A percentile compares a stretch with the other conserved stretches of the same genome.
Evolutionary conservation across 2,888 invertebrate genomes (phyloP).

Genomic region (Octodonta nipae): DNA sequence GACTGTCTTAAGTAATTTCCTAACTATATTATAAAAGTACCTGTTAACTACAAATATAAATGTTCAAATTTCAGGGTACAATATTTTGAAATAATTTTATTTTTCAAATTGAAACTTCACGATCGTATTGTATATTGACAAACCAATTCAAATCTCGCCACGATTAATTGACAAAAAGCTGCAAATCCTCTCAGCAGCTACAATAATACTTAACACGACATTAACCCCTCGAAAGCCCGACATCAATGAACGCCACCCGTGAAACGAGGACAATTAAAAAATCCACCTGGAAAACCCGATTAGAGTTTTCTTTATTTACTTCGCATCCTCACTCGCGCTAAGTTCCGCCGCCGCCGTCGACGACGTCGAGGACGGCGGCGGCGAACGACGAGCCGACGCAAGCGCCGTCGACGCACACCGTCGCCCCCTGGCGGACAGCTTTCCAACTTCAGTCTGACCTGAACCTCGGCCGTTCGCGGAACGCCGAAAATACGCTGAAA

Average conservation of each 20-base stretch:
- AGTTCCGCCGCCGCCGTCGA: not conserved
- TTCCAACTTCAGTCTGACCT: constrained; percentile 33
- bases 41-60: no score
- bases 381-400: constrained; percentile 13
- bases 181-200: no score
- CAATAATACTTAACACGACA: no score
- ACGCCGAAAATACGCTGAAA: constrained; percentile 10
- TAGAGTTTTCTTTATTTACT: constrained; percentile 25
- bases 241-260: constrained; percentile 11
- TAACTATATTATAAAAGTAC: no score
- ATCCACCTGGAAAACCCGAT: constrained; percentile 25
- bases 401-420: constrained; percentile 26
- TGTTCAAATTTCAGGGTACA: no score
- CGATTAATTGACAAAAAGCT: no score
- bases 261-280: constrained; percentile 19
- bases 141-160: no score
- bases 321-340: constrained; percentile 4
- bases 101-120: no score
- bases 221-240: constrained; percentile 11
- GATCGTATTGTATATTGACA: no score
- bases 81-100: no score
- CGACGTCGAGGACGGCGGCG: not conserved
- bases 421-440: constrained; percentile 29
- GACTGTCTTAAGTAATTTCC: no score
- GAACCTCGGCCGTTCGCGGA: constrained; percentile 28